A percentile compares a stretch with the other conserved stretches of the same genome.
Conservation (phyloP, 2,888 invertebrate species). For the Cataglyphis livida region DNA sequence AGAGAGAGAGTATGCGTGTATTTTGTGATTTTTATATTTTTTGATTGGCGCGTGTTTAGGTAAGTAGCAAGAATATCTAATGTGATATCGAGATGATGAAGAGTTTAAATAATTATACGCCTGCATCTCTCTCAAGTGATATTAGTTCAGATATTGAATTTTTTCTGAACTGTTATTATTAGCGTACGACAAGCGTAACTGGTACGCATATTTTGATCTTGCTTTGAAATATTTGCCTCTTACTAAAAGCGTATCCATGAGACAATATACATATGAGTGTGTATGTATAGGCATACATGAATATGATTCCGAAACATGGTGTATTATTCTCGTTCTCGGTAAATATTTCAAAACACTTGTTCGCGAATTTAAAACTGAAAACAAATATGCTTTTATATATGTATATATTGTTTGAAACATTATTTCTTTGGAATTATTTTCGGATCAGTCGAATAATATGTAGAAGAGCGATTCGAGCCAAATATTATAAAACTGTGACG, state of each 20-base stretch:
- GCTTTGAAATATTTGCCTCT: constrained; percentile 27
- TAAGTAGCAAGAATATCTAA: constrained; percentile 6
- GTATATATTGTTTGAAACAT: constrained; percentile 16
- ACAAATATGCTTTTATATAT: not conserved
- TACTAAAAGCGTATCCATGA: not conserved
- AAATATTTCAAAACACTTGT: constrained; percentile 29
- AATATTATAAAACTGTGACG: constrained; percentile 30
- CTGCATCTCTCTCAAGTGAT: constrained; percentile 1
- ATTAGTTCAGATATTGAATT: constrained; percentile 8
- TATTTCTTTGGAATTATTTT: constrained; percentile 1
- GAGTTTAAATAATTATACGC: not conserved
- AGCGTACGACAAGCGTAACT: not conserved
- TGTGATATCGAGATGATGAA: constrained; percentile 6
- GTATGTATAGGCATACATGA: not conserved
- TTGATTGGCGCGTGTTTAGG: constrained; percentile 20
- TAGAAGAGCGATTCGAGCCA: not conserved
- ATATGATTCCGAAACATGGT: not conserved
- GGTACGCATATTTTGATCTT: not conserved
- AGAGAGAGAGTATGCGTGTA: not conserved
- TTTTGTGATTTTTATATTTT: constrained; percentile 54
- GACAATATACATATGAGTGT: not conserved
- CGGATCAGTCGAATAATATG: not conserved
- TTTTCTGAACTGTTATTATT: constrained; percentile 6
- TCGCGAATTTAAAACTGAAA: not conserved
- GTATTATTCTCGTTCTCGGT: not conserved